Base-by-base conservation (phyloP, 1,140 invertebrate genomes). In the Melanaphis sacchari region DNA sequence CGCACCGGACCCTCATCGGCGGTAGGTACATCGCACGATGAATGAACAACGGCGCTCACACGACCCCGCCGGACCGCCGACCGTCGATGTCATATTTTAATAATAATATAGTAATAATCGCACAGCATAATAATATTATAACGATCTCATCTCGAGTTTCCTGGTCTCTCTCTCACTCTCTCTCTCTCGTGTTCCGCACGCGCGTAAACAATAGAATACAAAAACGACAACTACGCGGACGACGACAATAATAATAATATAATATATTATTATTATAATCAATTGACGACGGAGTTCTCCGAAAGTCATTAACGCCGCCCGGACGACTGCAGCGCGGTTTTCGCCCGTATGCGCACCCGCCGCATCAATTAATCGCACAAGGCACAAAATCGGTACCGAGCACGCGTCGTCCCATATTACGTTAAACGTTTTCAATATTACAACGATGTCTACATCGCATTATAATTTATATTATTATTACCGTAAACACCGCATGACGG, bases 61-160 rank as follows among this genome's bases (percentile, higher is more conserved):
- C 54, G 59, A 66, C 59, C 59, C 59, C 31, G 31, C 59, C 59
- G 59, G 59, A 76, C 59, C 59, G 31, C 31, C 31, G 59, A 18
- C 59, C 31, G 59, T n/a, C 59, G 31, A 76, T 76, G 59, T 76
- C 59, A 76, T 76, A 76, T 76, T 76, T 76, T 76, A 76, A 76
- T 76, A 76, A 66, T 66, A 26, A 54, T 54, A 54, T 54, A 54
- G 11, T 54, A 54, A 59, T 59, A 66, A 66, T 66, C 26, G 0
- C 8, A 15, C 11, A 4, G 31, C 31, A 66, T 66, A 66, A 66
- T 52, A 52, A 52, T 52, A 66, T n/a, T 76, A 76, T 76, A 76
- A 76, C 59, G 59, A 76, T 76, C 59, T 76, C 59, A 76, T 76
- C 59, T 76, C 59, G 59, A 76, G 5, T 76, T 76, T 76, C 59